Percentiles rank a stretch among this genome's conserved stretches.
phyloP scores from a whole-genome alignment of 2,888 invertebrate species.

The Adela reaumurella region DNA sequence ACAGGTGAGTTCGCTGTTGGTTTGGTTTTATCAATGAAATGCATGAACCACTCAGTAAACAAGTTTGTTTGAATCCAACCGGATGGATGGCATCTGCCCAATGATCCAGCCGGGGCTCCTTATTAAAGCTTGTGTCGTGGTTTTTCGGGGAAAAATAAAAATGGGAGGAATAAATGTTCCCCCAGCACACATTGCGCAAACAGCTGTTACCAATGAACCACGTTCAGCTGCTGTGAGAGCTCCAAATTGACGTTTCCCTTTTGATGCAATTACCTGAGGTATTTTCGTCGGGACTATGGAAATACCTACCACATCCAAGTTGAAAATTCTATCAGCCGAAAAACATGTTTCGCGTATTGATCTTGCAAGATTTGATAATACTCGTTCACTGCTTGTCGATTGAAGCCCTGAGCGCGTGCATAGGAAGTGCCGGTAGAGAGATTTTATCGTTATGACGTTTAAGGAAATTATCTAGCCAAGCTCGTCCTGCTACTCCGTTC shows the following conservation, averaged over 20 bases:
- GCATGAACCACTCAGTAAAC: conserved; percentile 13
- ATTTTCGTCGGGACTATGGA: too few species aligned
- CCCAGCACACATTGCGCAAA: conserved; percentile 2
- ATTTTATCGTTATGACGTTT: too few species aligned
- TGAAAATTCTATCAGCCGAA: too few species aligned
- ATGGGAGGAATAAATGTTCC: conserved; percentile 6
- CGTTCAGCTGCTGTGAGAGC: conserved; percentile 2
- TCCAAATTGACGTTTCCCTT: neutral
- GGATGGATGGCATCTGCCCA: conserved; percentile 7
- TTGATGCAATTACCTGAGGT: too few species aligned
- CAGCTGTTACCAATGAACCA: conserved; percentile 3
- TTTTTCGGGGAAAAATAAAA: conserved; percentile 6
- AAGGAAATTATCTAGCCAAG: too few species aligned
- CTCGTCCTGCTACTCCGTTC: too few species aligned
- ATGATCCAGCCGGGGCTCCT: conserved; percentile 2
- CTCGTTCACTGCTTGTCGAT: too few species aligned
- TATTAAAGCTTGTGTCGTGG: conserved; percentile 1
- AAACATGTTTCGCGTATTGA: too few species aligned
- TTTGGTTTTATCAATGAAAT: conserved; percentile 10
- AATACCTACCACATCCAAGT: too few species aligned
- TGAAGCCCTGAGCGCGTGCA: too few species aligned
- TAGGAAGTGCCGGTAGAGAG: too few species aligned
- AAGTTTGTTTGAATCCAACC: conserved; percentile 12
- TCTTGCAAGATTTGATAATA: too few species aligned
- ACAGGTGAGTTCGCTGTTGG: conserved; percentile 9